Base-by-base conservation (phyloP, 2,797 vertebrate species). In the Xenopus petersii region DNA sequence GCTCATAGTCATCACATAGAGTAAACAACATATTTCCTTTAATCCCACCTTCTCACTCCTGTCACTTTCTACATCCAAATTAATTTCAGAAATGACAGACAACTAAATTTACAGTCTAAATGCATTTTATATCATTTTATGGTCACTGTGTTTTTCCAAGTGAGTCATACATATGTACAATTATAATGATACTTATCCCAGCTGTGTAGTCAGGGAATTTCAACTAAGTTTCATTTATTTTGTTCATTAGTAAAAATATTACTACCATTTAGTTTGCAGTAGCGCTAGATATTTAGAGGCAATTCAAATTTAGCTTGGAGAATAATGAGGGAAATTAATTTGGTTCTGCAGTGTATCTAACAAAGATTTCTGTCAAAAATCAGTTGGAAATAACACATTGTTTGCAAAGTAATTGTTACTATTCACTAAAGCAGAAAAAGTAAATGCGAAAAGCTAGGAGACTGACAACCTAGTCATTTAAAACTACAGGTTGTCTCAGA, bases 381-480 rank as follows among this genome's bases (percentile, higher is more conserved):
- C 87, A 82, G 90, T 81, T 85, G 86, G 88, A 90, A 90, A 92
- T 92, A 90, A 91, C 88, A 90, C 84, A 85, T 86, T 91, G 89
- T 88, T 91, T 91, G 88, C 87, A 81, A 71, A 87, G 87, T 92
- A 92, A 92, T 91, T 92, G 90, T 90, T 92, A 91, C 89, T 90
- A 90, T 91, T 92, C 91, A 92, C 81, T 88, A 91, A 90, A 89
- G 91, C 89, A 90, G 90, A 90, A 90, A 90, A 90, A 85, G 85
- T 82, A 87, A 90, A 87, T 84, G 84, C 80, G 83, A 80, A 82
- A 81, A 87, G 82, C 87, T 84, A 83, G 82, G 80, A 83, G 88
- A 87, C 88, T 92, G 91, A 91, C 91, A 92, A 86, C 82, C 85
- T 88, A 91, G 90, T 92, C 90, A 92, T 92, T 92, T 91, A 89